Evolutionary conservation across 2,888 invertebrate species (phyloP), one percentile per base, ranked within the genome.

Genomic region (Isoperla grammatica): DNA sequence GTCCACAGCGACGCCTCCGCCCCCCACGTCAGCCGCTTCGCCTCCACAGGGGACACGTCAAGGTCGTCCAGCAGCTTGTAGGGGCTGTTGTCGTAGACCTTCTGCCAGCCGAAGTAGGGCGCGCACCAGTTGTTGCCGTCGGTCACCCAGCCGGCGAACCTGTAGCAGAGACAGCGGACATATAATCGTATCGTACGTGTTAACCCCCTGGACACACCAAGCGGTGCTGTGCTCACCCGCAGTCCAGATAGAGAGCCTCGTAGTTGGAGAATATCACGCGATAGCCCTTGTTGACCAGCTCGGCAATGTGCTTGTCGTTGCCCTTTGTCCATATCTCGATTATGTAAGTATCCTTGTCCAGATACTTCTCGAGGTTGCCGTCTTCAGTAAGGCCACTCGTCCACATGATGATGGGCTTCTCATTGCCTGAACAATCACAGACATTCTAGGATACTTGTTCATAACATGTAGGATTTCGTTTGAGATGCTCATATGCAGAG

Each of bases 81-180:
- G n/a, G n/a, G n/a, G n/a, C n/a, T n/a, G n/a, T n/a, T n/a, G n/a
- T 85, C 83, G 68, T 94, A 94, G 1, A 92, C 84, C 69, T 83
- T 85, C 73, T 93, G 90, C 93, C 93, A 94, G 2, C 90, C 88
- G 68, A 87, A 91, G 74, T 91, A 94, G 0, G 93, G 93, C 0
- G 90, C 84, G 71, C 93, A 94, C 94, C 94, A 94, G 71, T 94
- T 94, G 68, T 87, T 87, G 12, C 88, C 89, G 23, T 79, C 81
- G 0, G 82, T 84, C 0, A 92, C 85, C 93, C 93, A 93, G 3
- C 87, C 85, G 11, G 85, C 85, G 67, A 85, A 90, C 1, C 64
- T 64, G 55, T 43, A n/a, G 35, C 13, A n/a, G n/a, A n/a, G n/a
- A n/a, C n/a, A n/a, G n/a, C n/a, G n/a, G n/a, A n/a, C n/a, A n/a